Conservation (phyloP, 2,113 vertebrate genomes). For the Hucho hucho region DNA sequence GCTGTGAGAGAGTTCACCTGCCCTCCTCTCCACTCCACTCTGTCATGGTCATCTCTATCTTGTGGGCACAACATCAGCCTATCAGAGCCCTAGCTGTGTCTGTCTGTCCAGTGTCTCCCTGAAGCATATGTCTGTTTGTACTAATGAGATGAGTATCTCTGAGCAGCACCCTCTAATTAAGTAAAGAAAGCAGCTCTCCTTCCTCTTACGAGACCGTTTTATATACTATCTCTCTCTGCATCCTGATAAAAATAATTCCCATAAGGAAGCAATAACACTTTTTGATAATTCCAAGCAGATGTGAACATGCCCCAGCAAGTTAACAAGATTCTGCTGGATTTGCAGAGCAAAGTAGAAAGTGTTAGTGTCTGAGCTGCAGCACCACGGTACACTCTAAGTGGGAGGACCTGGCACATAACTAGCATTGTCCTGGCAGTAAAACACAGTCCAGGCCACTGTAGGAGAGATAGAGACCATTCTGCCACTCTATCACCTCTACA, state of each 20-base stretch:
- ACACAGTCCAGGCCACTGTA: not conserved
- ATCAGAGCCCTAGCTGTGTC: no score
- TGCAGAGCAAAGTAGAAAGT: not conserved
- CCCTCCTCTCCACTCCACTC: no score
- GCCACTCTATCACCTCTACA: not conserved
- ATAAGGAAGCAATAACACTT: conserved; percentile 71
- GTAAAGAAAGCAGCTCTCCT: conserved; percentile 53
- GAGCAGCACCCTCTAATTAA: conserved; percentile 56
- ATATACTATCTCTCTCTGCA: conserved; percentile 26
- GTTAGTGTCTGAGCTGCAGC: not conserved
- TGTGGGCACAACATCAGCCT: no score
- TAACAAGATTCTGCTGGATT: conserved; percentile 60
- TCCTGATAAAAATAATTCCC: conserved; percentile 67
- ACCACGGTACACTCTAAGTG: no score
- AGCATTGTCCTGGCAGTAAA: not conserved
- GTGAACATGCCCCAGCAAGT: conserved; percentile 68
- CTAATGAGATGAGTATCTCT: conserved; percentile 47
- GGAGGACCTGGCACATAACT: not conserved
- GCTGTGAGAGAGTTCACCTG: not conserved
- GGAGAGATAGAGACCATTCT: not conserved
- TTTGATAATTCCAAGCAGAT: conserved; percentile 72
- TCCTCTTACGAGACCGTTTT: conserved; percentile 52
- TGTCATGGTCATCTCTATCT: no score
- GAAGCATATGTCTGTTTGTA: conserved; percentile 27
- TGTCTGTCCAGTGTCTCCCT: not conserved